Base-by-base conservation (phyloP, 1,140 invertebrate genomes). In the Octopus sinensis region DNA sequence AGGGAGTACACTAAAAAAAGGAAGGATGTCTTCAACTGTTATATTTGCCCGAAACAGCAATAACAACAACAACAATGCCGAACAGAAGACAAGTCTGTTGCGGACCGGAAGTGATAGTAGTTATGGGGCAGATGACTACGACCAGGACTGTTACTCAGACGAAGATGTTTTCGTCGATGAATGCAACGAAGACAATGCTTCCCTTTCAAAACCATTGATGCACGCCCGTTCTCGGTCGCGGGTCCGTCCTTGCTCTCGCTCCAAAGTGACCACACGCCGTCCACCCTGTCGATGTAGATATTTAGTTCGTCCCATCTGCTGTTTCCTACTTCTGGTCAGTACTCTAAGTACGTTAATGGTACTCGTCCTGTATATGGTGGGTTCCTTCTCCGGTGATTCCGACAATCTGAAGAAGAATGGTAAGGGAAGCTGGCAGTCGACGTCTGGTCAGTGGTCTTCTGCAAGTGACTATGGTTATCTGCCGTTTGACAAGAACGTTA, bases 161-260 rank as follows among this genome's bases (percentile, higher is more conserved):
- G 87, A 88, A 78, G 88, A 88, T 54, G 88, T 88, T 0, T 88
- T 88, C 80, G 84, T 87, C n/a, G 83, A 87, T 78, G 86, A 86
- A 73, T 81, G 79, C 71, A 73, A 79, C 13, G 82, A 86, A 13
- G 86, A 88, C 78, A 81, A 82, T 54, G 80, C 80, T 0, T 84
- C 84, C 12, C 83, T 85, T 17, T 85, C 87, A 23, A 88, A 89
- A 83, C 88, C 88, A 7, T 82, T 89, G 10, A 89, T 89, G 87
- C 86, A 88, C 79, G 86, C 88, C 0, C 75, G 88, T 13, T 82
- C 84, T n/a, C 84, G 86, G 68, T 43, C 30, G 30, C 30, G 30
- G 10, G 88, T 89, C 86, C 86, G 87, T 80, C 86, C 88, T 0
- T 71, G 88, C 12, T 82, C 84, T n/a, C 84, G 86, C 56, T 81